Evolutionary conservation across 2,888 invertebrate species (phyloP).

Genomic region (Oasisia sp.): DNA sequence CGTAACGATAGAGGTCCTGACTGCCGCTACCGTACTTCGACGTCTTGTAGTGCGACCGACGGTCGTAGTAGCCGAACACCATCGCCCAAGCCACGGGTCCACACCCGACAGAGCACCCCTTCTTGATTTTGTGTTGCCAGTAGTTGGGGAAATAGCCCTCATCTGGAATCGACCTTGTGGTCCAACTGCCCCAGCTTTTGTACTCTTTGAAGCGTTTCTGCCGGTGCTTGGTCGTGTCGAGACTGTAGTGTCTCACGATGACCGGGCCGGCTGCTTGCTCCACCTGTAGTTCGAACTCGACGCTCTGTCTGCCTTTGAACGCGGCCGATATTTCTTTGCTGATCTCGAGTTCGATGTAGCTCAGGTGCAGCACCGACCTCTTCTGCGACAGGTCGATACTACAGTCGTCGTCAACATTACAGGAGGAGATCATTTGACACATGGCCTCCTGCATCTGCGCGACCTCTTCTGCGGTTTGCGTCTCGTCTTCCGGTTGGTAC

Average conservation of each 20-base stretch:
- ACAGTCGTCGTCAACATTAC: background rate
- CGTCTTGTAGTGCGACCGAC: conserved; percentile 27
- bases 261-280: background rate
- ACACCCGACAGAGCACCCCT: conserved; percentile 32
- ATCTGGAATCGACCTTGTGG: conserved; percentile 18
- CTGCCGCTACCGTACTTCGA: conserved; percentile 20
- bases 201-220: background rate
- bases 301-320: background rate
- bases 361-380: background rate
- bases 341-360: background rate
- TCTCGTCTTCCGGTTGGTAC: background rate
- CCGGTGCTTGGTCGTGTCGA: conserved; percentile 7
- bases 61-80: background rate
- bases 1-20: conserved; percentile 32
- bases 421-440: background rate
- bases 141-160: conserved; percentile 34
- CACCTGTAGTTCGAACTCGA: background rate
- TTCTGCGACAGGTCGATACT: background rate
- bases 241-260: conserved; percentile 11
- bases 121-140: conserved; percentile 28
- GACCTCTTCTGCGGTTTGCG: background rate
- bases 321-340: background rate
- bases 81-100: conserved; percentile 34
- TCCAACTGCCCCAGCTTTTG: background rate
- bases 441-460: background rate